Percentiles rank a stretch among this genome's conserved stretches.
These are phyloP conservation scores for Vireo griseus DNA, from an alignment of 2,797 vertebrate genomes.

Conservation along the genomic window DNA sequence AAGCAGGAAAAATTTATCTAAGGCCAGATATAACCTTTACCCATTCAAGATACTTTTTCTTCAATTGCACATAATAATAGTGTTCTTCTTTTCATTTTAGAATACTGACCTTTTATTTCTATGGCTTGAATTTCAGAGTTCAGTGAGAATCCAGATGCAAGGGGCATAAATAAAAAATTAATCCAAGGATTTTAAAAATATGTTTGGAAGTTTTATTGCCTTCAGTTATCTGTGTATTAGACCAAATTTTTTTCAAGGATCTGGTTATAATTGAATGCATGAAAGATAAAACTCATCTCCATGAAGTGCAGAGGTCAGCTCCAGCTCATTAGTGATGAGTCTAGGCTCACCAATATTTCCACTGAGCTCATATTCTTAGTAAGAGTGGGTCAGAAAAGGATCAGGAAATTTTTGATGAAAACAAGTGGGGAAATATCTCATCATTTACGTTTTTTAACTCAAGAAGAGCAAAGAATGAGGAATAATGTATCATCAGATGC, in stretches of 20 bases:
- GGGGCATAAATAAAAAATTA: neutral
- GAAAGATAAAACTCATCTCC: neutral
- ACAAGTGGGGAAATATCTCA: neutral
- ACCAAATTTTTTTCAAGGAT: neutral
- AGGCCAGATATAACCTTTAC: neutral
- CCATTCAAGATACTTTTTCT: neutral
- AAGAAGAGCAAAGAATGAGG: neutral
- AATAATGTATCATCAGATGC: neutral
- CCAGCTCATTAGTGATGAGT: neutral
- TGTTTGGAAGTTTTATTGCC: neutral
- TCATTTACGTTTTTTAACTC: neutral
- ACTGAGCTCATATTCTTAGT: neutral
- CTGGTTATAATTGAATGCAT: neutral
- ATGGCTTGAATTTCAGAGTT: neutral
- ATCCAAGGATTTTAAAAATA: neutral
- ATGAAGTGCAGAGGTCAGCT: neutral
- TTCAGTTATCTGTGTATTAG: neutral
- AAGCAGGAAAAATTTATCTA: neutral
- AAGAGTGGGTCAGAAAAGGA: neutral
- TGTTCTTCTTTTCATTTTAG: neutral
- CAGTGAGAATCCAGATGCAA: neutral
- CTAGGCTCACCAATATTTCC: neutral
- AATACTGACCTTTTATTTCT: neutral
- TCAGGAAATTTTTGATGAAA: neutral
- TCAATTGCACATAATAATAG: neutral